Evolutionary conservation across 1,140 invertebrate species (phyloP).

Genomic region (Eriocheir sinensis): DNA sequence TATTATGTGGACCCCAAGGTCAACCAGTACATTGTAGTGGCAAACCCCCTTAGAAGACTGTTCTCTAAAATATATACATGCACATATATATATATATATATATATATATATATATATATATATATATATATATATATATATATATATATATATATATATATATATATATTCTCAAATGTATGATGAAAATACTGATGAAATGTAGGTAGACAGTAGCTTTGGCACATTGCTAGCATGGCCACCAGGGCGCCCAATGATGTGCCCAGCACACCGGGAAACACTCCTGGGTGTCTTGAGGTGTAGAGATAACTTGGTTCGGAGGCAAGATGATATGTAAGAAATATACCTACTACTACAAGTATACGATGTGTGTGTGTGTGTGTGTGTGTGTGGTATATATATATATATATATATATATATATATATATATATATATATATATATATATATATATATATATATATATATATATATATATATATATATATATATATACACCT

Average conservation of each 20-base stretch:
- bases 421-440: constrained; percentile 28
- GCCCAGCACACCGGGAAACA: constrained; percentile 13
- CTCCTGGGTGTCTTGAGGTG: not conserved
- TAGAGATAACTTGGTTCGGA: not conserved
- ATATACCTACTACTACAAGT: constrained; percentile 5
- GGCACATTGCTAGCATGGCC: constrained; percentile 62
- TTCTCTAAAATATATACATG: too few relatives aligned
- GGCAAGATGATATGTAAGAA: constrained; percentile 34
- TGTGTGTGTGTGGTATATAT: not conserved
- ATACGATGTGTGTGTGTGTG: not conserved
- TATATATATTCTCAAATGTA: constrained; percentile 52
- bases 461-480: constrained; percentile 28
- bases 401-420: not conserved
- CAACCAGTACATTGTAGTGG: too few relatives aligned
- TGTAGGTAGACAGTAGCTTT: constrained; percentile 70
- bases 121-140: constrained; percentile 48
- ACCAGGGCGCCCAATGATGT: not conserved
- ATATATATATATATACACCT: not conserved
- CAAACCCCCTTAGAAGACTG: too few relatives aligned
- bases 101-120: constrained; percentile 2
- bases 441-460: constrained; percentile 14
- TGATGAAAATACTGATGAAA: constrained; percentile 66
- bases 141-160: constrained; percentile 52
- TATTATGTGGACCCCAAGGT: too few relatives aligned
- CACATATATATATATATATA: not conserved